These are phyloP conservation scores for Drosophila mulleri DNA, from an alignment of 2,888 invertebrate genomes.

Conservation along the genomic window DNA sequence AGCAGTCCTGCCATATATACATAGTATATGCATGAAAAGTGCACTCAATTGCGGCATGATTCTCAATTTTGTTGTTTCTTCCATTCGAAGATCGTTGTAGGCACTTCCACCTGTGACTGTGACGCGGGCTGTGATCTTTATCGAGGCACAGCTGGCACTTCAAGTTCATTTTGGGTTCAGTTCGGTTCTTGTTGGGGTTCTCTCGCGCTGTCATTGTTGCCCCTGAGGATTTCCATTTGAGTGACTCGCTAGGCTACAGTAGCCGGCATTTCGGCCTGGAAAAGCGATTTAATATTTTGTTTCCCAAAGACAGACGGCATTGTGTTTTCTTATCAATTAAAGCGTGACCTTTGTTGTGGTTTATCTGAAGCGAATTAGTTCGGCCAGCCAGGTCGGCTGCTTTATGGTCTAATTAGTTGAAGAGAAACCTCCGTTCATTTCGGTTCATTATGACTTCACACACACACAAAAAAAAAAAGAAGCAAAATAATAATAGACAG, in stretches of 20 bases:
- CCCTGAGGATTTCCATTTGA: constrained; percentile 62
- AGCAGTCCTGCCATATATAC: not conserved
- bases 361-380: constrained; percentile 75
- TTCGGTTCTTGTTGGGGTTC: constrained; percentile 23
- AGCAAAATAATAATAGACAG: constrained; percentile 20
- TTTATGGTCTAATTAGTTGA: constrained; percentile 80
- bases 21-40: constrained; percentile 36
- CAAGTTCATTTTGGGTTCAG: constrained; percentile 56
- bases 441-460: constrained; percentile 47
- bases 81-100: constrained; percentile 16
- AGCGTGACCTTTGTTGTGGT: constrained; percentile 81
- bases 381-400: constrained; percentile 58
- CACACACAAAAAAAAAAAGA: not conserved
- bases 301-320: constrained; percentile 34
- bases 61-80: constrained; percentile 42
- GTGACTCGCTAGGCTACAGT: constrained; percentile 50
- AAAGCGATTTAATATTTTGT: constrained; percentile 23
- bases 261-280: constrained; percentile 39
- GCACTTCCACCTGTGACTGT: constrained; percentile 56
- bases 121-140: constrained; percentile 73
- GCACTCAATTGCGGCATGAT: constrained; percentile 76
- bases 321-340: constrained; percentile 74
- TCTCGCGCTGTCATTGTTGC: constrained; percentile 53
- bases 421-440: constrained; percentile 59
- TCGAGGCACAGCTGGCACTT: constrained; percentile 68